These are phyloP conservation scores for Tringa solitaria DNA, from an alignment of 2,113 vertebrate genomes.

Conservation along the genomic window DNA sequence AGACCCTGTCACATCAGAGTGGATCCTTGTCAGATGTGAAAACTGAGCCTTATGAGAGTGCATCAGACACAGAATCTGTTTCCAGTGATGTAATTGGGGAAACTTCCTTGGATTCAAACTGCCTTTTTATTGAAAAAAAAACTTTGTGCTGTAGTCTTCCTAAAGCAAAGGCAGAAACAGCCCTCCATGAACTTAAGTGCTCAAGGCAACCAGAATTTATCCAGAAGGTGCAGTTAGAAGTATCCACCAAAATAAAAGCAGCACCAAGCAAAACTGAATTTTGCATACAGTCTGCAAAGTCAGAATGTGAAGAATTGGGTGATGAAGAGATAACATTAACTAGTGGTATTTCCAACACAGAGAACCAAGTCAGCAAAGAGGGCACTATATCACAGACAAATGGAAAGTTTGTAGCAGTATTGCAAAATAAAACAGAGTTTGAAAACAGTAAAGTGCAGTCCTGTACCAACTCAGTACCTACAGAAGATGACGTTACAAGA, in stretches of 20 bases:
- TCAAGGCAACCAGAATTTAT: not conserved
- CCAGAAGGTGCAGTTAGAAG: not conserved
- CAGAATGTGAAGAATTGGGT: not conserved
- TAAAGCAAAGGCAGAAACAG: not conserved
- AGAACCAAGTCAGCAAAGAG: not conserved
- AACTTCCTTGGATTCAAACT: conserved; percentile 9
- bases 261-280: not conserved
- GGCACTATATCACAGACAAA: not conserved
- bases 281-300: not conserved
- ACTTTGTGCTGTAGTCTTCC: not conserved
- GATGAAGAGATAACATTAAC: not conserved
- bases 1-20: conserved; percentile 76
- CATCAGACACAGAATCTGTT: conserved; percentile 66
- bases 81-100: conserved; percentile 50
- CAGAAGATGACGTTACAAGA: not conserved
- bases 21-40: conserved; percentile 75
- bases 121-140: not conserved
- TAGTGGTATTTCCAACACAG: not conserved
- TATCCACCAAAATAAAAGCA: not conserved
- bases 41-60: conserved; percentile 74
- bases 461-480: not conserved
- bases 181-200: not conserved
- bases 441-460: not conserved
- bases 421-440: conserved; percentile 7
- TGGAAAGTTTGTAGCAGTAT: not conserved